Base-by-base conservation (phyloP, 2,113 vertebrate species). In the Phalacrocorax pelagicus region DNA sequence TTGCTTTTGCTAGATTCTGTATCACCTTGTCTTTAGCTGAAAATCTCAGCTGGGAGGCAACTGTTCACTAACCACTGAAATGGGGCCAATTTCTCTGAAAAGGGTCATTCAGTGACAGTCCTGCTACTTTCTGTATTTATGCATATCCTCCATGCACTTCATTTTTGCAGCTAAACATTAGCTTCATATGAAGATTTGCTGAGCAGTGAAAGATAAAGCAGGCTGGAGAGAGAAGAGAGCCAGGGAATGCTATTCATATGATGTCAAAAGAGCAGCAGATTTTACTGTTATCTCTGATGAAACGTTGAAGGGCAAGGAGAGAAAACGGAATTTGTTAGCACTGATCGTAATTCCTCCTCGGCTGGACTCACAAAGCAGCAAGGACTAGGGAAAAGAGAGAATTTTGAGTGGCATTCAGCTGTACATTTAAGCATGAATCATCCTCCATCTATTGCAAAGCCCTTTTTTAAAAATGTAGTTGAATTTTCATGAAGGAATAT, bases 381-480 rank as follows among this genome's bases (percentile, higher is more conserved):
- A 92, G 57, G 59, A 80, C 36, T 49, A 19, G 54, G 69, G 77
- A 85, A 78, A 86, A 89, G 83, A 88, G 52, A 87, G 54, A 70
- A 62, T 92, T 92, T 20, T 58, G 77, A 94, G 70, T 87, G 89
- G 54, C 84, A 85, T 87, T 95, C 61, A 49, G 81, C 84, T 91
- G 81, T 81, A 65, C 84, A 87, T 87, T 94, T 91, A 91, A 91
- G 38, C 6, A 15, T 95, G 95, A 97, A 95, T 97, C 96, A 92
- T 96, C 70, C 80, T 86, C 69, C 66, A 47, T 69, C 74, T 92
- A 91, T 70, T 92, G 83, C 65, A 85, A 83, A 96, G 29, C 13
- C 42, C 59, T 59, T 88, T 62, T 70, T 71, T 82, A 49, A 47
- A 21, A 73, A 66, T 20, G 32, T 86, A 83, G 58, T 40, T 95